Conservation (phyloP, 2,888 invertebrate genomes). For the Caenorhabditis uteleia region DNA sequence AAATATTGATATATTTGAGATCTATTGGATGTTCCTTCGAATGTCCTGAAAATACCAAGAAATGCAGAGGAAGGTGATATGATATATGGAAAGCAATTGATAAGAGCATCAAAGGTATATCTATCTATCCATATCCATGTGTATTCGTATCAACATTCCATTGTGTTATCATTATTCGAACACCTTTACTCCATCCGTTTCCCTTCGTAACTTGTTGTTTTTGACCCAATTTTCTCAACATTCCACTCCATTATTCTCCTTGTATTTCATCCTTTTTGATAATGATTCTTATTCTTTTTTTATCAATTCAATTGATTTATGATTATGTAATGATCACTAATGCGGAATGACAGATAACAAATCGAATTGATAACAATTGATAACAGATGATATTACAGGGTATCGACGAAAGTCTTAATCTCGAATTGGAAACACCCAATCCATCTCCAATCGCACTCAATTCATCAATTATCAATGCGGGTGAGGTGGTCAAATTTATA, state of each 20-base stretch:
- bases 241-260: neutral
- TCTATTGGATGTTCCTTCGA: slow-evolving; percentile 20
- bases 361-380: neutral
- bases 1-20: slow-evolving; percentile 11
- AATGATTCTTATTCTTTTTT: neutral
- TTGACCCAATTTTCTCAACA: slow-evolving; percentile 12
- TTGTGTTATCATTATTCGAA: too few relatives aligned
- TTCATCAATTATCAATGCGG: slow-evolving; percentile 25
- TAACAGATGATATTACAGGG: slow-evolving; percentile 9
- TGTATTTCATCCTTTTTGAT: neutral
- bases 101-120: slow-evolving; percentile 22
- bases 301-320: neutral
- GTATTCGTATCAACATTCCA: slow-evolving; percentile 5
- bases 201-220: slow-evolving; percentile 16
- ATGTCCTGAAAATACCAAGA: slow-evolving; percentile 13
- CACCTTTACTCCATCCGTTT: slow-evolving; percentile 4
- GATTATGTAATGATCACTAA: neutral
- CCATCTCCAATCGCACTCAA: slow-evolving; percentile 34
- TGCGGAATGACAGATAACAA: neutral
- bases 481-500: slow-evolving; percentile 17
- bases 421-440: slow-evolving; percentile 30
- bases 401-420: slow-evolving; percentile 18
- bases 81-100: slow-evolving; percentile 12
- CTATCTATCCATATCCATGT: neutral
- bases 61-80: slow-evolving; percentile 31